A percentile compares a stretch with the other conserved stretches of the same genome.
phyloP scores from a whole-genome alignment of 2,113 vertebrate genomes.

The Rhombomys opimus region DNA sequence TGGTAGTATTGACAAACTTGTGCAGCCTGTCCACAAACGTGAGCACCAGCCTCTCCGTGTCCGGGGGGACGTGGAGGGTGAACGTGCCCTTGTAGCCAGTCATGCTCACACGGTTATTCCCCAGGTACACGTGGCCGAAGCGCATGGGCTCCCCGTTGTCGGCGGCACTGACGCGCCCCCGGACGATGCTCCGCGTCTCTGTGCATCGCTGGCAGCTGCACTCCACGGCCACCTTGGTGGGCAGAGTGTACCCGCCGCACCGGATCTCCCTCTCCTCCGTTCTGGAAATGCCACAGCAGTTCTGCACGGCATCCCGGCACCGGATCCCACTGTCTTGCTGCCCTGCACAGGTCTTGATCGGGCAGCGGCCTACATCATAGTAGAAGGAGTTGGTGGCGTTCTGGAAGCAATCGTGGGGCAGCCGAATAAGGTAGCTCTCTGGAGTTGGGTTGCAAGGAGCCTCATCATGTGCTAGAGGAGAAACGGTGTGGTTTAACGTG shows the following conservation, averaged over 20 bases:
- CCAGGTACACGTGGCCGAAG: constrained; percentile 96
- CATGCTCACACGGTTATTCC: constrained; percentile 92
- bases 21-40: constrained; percentile 97
- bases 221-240: constrained; percentile 90
- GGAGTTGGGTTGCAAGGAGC: constrained; percentile 91
- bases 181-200: constrained; percentile 91
- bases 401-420: constrained; percentile 97
- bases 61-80: constrained; percentile 93
- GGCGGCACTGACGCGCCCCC: constrained; percentile 93
- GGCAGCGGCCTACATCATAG: constrained; percentile 94
- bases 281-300: constrained; percentile 94
- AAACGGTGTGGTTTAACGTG: background rate
- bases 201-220: constrained; percentile 96
- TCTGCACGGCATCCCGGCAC: constrained; percentile 92
- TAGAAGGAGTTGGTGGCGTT: constrained; percentile 93
- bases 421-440: constrained; percentile 91
- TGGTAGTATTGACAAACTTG: constrained; percentile 98
- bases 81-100: constrained; percentile 98
- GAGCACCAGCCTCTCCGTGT: constrained; percentile 94
- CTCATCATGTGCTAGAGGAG: constrained; percentile 88
- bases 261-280: constrained; percentile 91
- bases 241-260: constrained; percentile 92
- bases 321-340: constrained; percentile 92
- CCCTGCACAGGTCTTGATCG: constrained; percentile 89
- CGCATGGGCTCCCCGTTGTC: constrained; percentile 96